Base-by-base conservation (phyloP, 2,888 invertebrate species). In the Acanthococcus lagerstroemiae region DNA sequence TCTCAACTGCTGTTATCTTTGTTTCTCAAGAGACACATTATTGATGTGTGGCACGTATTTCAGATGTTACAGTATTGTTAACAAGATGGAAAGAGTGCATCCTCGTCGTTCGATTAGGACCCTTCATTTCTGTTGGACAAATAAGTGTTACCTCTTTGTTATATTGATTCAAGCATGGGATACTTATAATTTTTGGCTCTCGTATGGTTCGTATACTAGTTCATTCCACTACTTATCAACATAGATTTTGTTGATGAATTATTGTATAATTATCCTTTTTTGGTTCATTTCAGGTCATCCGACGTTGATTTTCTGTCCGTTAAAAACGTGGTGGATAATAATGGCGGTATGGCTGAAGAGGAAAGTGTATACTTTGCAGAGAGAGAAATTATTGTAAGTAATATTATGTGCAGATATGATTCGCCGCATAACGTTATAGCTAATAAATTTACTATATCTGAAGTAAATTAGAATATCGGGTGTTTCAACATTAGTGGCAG, bases 301-400 rank as follows among this genome's bases (percentile, higher is more conserved):
- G 74, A 87, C 90, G 1, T 83, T 88, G 68, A 70, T 90, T 63
- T 77, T 90, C 68, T 88, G 90, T 57, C 90, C 90, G 0, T 77
- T 91, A 56, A 80, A 90, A 71, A 87, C 88, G 0, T 91, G 90
- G 87, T 87, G 88, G 63, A 78, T 90, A 58, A 73, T 84, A 55
- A 75, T 90, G 69, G 86, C 86, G 68, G 72, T 84, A 55, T 73
- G 83, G 67, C 74, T 88, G 67, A 88, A 86, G 84, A 83, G 60
- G 46, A 52, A 66, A 57, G 55, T 54, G 7, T n/a, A 27, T 6
- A 27, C 22, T n/a, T 22, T 61, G 24, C 17, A 22, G 7, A 30
- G 21, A 55, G 55, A 55, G 6, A 55, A 55, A 55, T 26, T 55
- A 55, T 25, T 55, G 55, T 55, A 9, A 7, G 55, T 55, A 5